Evolutionary conservation across 35 echinoderm and acorn worm genomes (phyloP), one percentile per base, ranked within the genome.

Genomic region (Strongylocentrotus purpuratus): DNA sequence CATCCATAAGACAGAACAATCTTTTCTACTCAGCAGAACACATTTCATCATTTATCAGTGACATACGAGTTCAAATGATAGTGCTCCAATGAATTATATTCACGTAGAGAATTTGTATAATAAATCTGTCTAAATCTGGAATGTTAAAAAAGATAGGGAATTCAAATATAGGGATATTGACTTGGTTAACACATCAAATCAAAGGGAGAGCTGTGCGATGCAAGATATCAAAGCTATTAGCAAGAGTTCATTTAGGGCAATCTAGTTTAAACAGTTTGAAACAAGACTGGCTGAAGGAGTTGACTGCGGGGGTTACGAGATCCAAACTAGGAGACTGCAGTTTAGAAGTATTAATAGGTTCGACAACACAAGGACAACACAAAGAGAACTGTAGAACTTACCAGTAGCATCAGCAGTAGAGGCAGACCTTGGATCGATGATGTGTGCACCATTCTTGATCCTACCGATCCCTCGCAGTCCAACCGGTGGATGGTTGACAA

Each of bases 401-500:
- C 94, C 94, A 12, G 94, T 31, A 18, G n/a, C 86, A 55, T 88
- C 87, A 28, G 78, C 31, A 33, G 85, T 31, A 32, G 48, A 87
- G 7, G 33, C 45, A 45, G 85, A 31, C 25, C 85, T 47, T 85
- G 87, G 85, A 46, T 89, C 45, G 25, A 89, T 33, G 31, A 45
- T 17, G 12, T 89, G 87, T 46, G 87, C 45, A 2, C 32, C 87
- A 46, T 89, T 89, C 33, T 46, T 33, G 87, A 89, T 94, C 65
- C 92, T 94, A 47, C 47, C 92, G 47, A 94, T 71, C 13, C 94
- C 94, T 94, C 85, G 85, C 35, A 33, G 85, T 85, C 96, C 96
- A 71, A 93, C 41, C 31, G 96, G 94, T 9, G 96, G 97, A 48
- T 99, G 98, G 95, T 99, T 99, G n/a, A 99, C 98, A 31, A 99